Evolutionary conservation across 1,140 invertebrate species (phyloP).

Genomic region (Lamellibrachia luymesi): DNA sequence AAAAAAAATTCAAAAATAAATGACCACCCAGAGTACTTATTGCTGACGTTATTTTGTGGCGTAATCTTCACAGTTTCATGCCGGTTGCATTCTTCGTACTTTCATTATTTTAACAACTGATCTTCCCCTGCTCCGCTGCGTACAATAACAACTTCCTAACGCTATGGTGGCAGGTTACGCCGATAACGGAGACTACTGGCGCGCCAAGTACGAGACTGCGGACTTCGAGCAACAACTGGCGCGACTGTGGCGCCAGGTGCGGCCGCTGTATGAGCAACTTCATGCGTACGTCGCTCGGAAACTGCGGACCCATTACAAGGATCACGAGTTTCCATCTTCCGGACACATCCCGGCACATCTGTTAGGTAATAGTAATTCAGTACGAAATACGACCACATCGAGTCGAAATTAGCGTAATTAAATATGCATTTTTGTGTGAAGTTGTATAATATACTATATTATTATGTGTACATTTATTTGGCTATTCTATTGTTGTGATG

Average conservation of each 20-base stretch:
- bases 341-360: conserved; percentile 89
- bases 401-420: no score
- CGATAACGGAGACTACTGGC: conserved; percentile 70
- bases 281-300: conserved; percentile 83
- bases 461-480: no score
- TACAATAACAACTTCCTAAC: background rate
- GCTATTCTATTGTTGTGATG: no score
- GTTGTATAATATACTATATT: no score
- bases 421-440: no score
- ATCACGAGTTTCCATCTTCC: conserved; percentile 41
- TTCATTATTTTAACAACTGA: no score
- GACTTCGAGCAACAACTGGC: conserved; percentile 64
- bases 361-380: conserved; percentile 53
- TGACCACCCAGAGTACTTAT: no score
- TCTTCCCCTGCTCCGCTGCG: no score
- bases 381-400: no score
- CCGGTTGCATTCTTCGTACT: background rate
- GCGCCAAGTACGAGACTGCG: conserved; percentile 36
- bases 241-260: conserved; percentile 76
- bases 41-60: background rate
- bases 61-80: background rate
- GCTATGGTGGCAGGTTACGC: conserved; percentile 38
- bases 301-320: conserved; percentile 66
- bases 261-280: conserved; percentile 79
- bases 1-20: no score